These are phyloP conservation scores for Lasioglossum marginatum DNA, from an alignment of 2,888 invertebrate species.

Conservation along the genomic window DNA sequence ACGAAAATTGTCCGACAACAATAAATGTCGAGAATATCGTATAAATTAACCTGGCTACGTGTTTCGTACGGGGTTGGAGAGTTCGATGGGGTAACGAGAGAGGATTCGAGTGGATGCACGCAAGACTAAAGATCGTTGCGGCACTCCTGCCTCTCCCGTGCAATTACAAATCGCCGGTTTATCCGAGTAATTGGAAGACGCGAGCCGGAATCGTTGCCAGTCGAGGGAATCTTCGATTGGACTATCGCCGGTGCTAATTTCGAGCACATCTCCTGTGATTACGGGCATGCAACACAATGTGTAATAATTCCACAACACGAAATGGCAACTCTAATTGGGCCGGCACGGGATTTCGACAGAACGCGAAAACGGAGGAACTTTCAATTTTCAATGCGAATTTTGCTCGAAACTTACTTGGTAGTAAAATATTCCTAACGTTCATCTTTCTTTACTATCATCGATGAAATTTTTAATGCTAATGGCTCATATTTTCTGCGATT, in stretches of 20 bases:
- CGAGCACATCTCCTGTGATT: slow-evolving; percentile 39
- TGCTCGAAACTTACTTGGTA: background rate
- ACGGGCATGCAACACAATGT: slow-evolving; percentile 43
- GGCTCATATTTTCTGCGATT: background rate
- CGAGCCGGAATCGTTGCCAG: slow-evolving; percentile 13
- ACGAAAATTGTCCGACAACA: background rate
- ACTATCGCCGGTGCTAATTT: slow-evolving; percentile 28
- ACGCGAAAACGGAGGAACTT: background rate
- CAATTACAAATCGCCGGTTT: slow-evolving; percentile 45
- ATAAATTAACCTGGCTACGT: background rate
- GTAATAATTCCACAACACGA: slow-evolving; percentile 23
- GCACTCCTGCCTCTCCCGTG: slow-evolving; percentile 23
- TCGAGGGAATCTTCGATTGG: slow-evolving; percentile 25
- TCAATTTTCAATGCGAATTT: background rate
- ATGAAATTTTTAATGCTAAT: background rate
- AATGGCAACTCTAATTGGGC: slow-evolving; percentile 39
- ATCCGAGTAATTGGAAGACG: slow-evolving; percentile 41
- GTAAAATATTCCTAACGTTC: background rate
- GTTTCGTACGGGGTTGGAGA: background rate
- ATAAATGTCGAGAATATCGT: background rate
- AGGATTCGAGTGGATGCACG: background rate
- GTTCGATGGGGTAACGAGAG: background rate
- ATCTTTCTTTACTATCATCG: no score
- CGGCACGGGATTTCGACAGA: background rate
- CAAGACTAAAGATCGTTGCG: slow-evolving; percentile 30